phyloP scores from a whole-genome alignment of 2,888 invertebrate genomes.

The Halocaridina rubra region DNA sequence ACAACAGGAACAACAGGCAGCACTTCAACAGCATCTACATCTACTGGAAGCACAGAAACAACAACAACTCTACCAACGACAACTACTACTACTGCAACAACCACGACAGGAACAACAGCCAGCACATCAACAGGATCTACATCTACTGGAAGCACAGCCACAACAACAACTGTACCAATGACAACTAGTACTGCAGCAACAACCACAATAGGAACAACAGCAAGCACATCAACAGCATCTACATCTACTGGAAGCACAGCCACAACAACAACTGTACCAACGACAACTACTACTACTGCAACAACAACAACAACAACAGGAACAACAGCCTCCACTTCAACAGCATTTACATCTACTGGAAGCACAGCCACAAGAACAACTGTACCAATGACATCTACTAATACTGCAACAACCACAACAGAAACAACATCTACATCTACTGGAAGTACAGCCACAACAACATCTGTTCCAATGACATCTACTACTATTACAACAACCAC shows the following conservation, averaged over 20 bases:
- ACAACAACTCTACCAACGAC: no score
- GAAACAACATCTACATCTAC: neutral
- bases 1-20: no score
- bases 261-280: neutral
- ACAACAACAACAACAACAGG: neutral
- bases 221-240: neutral
- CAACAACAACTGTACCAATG: no score
- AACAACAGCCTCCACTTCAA: neutral
- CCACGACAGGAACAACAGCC: no score
- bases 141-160: no score
- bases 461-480: neutral
- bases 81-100: no score
- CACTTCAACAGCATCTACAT: no score
- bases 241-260: neutral
- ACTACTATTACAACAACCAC: neutral
- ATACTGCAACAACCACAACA: neutral
- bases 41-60: no score
- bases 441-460: neutral
- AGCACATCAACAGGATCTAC: no score
- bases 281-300: neutral
- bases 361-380: neutral
- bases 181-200: neutral
- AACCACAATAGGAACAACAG: neutral
- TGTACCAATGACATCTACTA: neutral
- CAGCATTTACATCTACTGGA: neutral